phyloP scores from a whole-genome alignment of 2,888 invertebrate species.

The Rhabditoides inermis region DNA sequence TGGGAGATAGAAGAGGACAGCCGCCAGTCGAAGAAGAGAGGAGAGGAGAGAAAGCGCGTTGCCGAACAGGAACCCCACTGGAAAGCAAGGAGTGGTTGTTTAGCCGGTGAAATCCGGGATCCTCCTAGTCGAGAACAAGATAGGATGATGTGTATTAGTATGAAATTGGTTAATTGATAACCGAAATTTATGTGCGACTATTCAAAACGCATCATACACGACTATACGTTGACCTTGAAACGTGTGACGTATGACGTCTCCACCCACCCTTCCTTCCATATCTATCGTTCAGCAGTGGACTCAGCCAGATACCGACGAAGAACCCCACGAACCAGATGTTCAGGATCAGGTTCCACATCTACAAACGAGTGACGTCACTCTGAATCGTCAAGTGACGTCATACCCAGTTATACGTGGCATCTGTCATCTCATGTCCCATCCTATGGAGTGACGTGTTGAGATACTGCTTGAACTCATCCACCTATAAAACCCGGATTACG shows the following conservation, averaged over 20 bases:
- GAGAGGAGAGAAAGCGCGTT: conserved; percentile 22
- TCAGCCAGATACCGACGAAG: conserved; percentile 37
- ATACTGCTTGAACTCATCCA: conserved; percentile 23
- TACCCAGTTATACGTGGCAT: conserved; percentile 8
- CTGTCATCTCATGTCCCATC: conserved; percentile 16
- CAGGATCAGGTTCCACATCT: conserved; percentile 37
- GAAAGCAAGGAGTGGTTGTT: conserved; percentile 9
- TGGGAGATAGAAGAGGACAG: conserved; percentile 22
- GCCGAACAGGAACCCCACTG: conserved; percentile 34
- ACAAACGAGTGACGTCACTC: too few species aligned
- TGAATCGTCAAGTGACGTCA: conserved; percentile 8
- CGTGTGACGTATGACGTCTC: too few species aligned
- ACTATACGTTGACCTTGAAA: too few species aligned
- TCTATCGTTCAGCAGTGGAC: conserved; percentile 35
- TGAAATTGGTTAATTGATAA: too few species aligned
- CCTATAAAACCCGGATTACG: too few species aligned
- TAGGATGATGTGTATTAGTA: too few species aligned
- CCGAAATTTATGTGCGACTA: too few species aligned
- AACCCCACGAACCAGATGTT: conserved; percentile 44
- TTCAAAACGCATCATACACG: too few species aligned
- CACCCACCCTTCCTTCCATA: conserved; percentile 35
- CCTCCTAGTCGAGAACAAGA: too few species aligned
- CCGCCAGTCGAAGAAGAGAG: conserved; percentile 21
- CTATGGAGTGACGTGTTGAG: conserved; percentile 17
- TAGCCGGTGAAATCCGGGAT: neutral